Conservation (phyloP, 2,113 vertebrate species). For the Cromileptes altivelis region DNA sequence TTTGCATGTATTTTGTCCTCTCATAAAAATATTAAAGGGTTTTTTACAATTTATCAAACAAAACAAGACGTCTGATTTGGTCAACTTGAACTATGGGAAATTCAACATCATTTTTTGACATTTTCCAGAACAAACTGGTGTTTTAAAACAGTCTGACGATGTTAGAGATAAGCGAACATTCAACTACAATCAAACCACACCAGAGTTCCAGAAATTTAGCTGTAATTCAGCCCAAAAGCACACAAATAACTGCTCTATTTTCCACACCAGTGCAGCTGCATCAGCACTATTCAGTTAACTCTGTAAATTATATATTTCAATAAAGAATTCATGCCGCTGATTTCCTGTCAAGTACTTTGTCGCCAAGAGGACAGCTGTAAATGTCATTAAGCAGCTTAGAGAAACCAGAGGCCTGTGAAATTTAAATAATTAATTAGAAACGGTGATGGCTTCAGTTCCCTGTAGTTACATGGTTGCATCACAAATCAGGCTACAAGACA, state of each 20-base stretch:
- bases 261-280: not conserved
- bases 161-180: no score
- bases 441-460: not conserved
- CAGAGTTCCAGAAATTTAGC: slow-evolving; percentile 1
- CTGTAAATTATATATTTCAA: not conserved
- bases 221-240: not conserved
- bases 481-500: not conserved
- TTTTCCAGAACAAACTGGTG: not conserved
- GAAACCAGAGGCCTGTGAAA: slow-evolving; percentile 43
- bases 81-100: no score
- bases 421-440: slow-evolving; percentile 42
- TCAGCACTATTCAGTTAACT: not conserved
- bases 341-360: not conserved
- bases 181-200: not conserved
- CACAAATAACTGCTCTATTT: not conserved
- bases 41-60: not conserved
- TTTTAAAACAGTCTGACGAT: no score
- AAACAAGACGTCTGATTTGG: not conserved
- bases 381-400: slow-evolving; percentile 15
- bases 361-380: slow-evolving; percentile 3
- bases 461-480: slow-evolving; percentile 21
- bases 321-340: not conserved
- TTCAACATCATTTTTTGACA: not conserved
- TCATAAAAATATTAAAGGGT: not conserved
- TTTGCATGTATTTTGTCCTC: not conserved